A percentile compares a stretch with the other conserved stretches of the same genome.
Evolutionary conservation across 2,113 vertebrate species (phyloP).

Genomic region (Anas platyrhynchos): DNA sequence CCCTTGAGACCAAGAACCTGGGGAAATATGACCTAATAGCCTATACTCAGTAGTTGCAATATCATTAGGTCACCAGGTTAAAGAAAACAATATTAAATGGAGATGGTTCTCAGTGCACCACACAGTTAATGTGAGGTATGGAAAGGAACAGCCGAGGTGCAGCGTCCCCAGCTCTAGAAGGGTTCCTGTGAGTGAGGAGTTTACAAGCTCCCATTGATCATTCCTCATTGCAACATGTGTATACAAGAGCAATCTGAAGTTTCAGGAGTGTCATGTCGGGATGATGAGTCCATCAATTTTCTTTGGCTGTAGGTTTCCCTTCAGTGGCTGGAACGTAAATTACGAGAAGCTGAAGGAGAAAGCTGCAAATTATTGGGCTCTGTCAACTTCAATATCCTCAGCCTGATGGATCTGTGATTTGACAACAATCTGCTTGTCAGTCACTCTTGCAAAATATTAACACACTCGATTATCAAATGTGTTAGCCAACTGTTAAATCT

Average conservation of each 20-base stretch:
- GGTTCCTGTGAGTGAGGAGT: not conserved
- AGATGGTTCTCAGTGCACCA: not conserved
- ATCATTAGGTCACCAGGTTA: not conserved
- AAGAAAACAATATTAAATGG: not conserved
- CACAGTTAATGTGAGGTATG: not conserved
- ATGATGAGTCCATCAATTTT: conserved; percentile 63
- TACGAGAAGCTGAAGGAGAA: conserved; percentile 60
- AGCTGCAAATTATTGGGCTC: conserved; percentile 56
- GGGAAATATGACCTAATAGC: not conserved
- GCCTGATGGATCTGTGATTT: conserved; percentile 50
- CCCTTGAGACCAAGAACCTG: not conserved
- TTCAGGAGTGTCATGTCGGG: conserved; percentile 38
- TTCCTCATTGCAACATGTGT: not conserved
- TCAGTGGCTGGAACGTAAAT: conserved; percentile 60
- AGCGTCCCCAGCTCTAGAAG: not conserved
- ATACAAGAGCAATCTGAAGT: conserved; percentile 30
- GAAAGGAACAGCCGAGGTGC: not conserved
- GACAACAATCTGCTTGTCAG: conserved; percentile 71
- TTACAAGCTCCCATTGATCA: conserved; percentile 12
- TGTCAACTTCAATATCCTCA: conserved; percentile 61
- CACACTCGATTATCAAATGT: conserved; percentile 35
- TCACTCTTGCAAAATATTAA: conserved; percentile 65
- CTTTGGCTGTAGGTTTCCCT: conserved; percentile 55
- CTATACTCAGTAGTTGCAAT: not conserved
- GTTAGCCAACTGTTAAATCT: conserved; percentile 44